Base-by-base conservation (phyloP, 2,797 vertebrate genomes). In the Macroramphosus scolopax region DNA sequence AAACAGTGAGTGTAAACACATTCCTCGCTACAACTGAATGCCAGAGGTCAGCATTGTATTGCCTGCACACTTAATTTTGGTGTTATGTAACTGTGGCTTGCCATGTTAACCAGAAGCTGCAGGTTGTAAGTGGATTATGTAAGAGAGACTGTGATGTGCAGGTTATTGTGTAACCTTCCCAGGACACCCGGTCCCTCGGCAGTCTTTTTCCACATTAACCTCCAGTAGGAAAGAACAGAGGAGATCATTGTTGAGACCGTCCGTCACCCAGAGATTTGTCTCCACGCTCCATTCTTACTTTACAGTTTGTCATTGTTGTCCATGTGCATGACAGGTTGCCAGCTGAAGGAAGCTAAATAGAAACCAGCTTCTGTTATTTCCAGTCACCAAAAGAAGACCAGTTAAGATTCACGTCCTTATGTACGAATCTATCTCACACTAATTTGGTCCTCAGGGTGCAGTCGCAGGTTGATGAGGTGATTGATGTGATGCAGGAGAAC, bases 401-500 rank as follows among this genome's bases (percentile, higher is more conserved):
- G 6, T 26, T 26, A 26, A 7, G 35, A 22, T 29, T 44, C 1
- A 17, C 10, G 17, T 32, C 6, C 11, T 29, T 36, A 1, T 25
- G 28, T 17, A 12, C 20, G 20, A 33, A 14, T 32, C 10, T 45
- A 2, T 63, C 7, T 30, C 5, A n/a, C 9, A 1, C 1, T 37
- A 1, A 24, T 15, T 8, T 24, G 24, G 34, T 44, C 38, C 16
- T 18, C 72, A 98, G 96, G 72, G 96, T 98, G 74, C 96, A 99
- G 87, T 97, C 95, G 65, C 96, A 99, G 83, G 95, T 99, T 50
- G 96, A 98, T 5, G 96, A 99, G 86, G 96, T 99, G 63, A 99
- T 98, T 17, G 96, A 98, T 1, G 96, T 99, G 71, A 99, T 98
- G 96, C 96, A 98, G 89, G 96, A 99, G 83, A 99, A 99, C 87